phyloP scores from a whole-genome alignment of 1,140 invertebrate species.

The Polyergus mexicanus region DNA sequence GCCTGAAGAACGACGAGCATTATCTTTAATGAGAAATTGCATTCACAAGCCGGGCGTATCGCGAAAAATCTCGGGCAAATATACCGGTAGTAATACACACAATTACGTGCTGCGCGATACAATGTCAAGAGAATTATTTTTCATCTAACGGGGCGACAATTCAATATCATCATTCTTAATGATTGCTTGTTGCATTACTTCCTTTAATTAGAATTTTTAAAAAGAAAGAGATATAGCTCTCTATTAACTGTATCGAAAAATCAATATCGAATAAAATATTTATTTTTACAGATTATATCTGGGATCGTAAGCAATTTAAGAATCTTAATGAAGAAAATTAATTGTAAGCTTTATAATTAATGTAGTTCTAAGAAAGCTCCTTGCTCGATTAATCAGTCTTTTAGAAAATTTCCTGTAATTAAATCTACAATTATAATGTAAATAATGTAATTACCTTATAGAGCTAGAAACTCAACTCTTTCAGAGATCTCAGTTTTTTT shows the following conservation, averaged over 20 bases:
- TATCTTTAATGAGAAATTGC: constrained; percentile 76
- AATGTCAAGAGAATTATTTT: constrained; percentile 46
- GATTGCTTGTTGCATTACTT: not conserved
- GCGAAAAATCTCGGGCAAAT: constrained; percentile 54
- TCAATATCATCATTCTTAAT: constrained; percentile 6
- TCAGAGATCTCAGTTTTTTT: not conserved
- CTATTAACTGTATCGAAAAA: not conserved
- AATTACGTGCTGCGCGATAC: constrained; percentile 39
- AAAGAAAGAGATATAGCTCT: not conserved
- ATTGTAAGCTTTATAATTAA: not conserved
- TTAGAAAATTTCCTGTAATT: not conserved
- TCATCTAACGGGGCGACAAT: not conserved
- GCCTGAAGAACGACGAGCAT: constrained; percentile 60
- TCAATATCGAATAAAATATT: not conserved
- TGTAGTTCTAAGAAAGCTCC: not conserved
- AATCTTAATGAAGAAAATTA: not conserved
- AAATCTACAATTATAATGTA: constrained; percentile 5
- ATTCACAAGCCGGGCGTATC: constrained; percentile 36
- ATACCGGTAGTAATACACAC: constrained; percentile 14
- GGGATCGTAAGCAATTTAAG: not conserved
- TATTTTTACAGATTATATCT: not conserved
- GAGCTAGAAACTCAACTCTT: not conserved
- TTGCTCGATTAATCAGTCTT: not conserved
- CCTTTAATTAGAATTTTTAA: not conserved
- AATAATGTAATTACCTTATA: not conserved